Conservation (phyloP, 2,113 vertebrate species). For the Myocastor coypus region DNA sequence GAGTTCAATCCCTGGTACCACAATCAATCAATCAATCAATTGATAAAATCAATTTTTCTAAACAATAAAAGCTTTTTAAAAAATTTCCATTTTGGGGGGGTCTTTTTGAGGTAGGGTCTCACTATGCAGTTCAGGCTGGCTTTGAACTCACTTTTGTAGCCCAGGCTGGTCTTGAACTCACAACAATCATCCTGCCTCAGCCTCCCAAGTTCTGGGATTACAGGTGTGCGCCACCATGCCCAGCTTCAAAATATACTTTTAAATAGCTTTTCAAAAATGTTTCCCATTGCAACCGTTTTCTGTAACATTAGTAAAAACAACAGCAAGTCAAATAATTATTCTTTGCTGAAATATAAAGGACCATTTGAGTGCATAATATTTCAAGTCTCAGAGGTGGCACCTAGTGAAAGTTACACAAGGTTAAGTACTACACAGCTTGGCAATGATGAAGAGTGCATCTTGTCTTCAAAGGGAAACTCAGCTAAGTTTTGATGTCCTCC, state of each 20-base stretch:
- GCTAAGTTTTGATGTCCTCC: conserved; percentile 22
- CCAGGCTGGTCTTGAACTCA: no score
- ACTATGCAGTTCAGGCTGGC: no score
- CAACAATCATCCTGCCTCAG: no score
- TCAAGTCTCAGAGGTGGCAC: neutral
- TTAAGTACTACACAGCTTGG: neutral
- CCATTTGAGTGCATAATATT: conserved; percentile 6
- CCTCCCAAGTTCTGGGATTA: no score
- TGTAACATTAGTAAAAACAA: conserved; percentile 53
- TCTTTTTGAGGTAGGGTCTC: no score
- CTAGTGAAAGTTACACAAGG: neutral
- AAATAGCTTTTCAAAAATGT: conserved; percentile 89
- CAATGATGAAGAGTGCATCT: neutral
- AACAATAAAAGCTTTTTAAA: no score
- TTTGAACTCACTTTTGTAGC: no score
- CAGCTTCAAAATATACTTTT: conserved; percentile 66
- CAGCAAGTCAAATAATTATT: conserved; percentile 30
- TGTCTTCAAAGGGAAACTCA: conserved; percentile 36
- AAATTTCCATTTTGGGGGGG: no score
- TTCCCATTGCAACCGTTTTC: conserved; percentile 88
- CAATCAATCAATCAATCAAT: no score
- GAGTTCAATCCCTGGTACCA: no score
- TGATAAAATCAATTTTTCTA: no score
- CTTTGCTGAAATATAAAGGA: neutral
- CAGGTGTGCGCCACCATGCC: no score